Base-by-base conservation (phyloP, 2,888 invertebrate genomes). In the Koerneria pararmatus region DNA sequence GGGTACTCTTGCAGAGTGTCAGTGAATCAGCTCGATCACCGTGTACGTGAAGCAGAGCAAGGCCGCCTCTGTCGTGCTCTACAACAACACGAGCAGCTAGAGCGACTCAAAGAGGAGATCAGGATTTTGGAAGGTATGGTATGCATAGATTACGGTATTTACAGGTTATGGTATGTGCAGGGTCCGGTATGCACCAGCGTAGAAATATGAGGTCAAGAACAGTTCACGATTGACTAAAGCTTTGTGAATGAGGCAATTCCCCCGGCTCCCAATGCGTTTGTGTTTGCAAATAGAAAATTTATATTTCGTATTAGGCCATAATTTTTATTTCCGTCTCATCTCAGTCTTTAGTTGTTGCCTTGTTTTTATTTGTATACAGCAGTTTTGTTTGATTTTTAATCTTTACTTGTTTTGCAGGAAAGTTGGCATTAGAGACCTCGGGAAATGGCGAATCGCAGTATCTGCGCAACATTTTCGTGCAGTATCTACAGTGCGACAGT, bases 381-480 rank as follows among this genome's bases (percentile, higher is more conserved):
- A n/a, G n/a, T n/a, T n/a, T n/a, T n/a, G n/a, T n/a, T n/a, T n/a
- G n/a, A n/a, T n/a, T n/a, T n/a, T n/a, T n/a, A n/a, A n/a, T n/a
- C n/a, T n/a, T n/a, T n/a, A n/a, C n/a, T n/a, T 24, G 6, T n/a
- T 32, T 64, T 73, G 22, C 59, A 78, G 78, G 79, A 5, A 72
- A 73, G 65, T 59, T 78, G 29, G 66, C 59, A 19, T 65, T 71
- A 15, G 53, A 90, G 1, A 87, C 91, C 0, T 91, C 91, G 84
- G 91, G 91, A 32, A 62, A 46, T 35, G 60, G 53, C 41, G 67
- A 69, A 84, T 85, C 93, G 48, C 93, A 93, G 83, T 93, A 93
- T 83, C 84, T 93, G 66, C 92, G 93, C 84, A 93, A 93, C 85
- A 92, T 93, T 3, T 89, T 92, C 62, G 88, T 91, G 63, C 90